Conservation (phyloP, 2,888 invertebrate species). For the Aphidoletes aphidimyza region DNA sequence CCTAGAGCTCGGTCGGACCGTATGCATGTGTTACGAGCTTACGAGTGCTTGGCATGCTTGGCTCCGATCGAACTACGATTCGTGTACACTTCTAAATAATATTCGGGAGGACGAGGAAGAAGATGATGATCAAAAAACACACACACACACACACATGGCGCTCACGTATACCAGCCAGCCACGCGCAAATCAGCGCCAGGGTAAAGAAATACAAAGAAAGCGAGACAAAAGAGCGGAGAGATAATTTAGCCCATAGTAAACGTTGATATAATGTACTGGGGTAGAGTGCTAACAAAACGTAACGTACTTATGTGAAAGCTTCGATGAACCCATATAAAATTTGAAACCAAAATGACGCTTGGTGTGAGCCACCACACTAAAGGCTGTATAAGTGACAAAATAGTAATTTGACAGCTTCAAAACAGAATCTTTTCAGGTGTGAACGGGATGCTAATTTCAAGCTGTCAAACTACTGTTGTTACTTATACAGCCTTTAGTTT, state of each 20-base stretch:
- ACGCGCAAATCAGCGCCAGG: not conserved
- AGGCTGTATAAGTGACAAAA: no score
- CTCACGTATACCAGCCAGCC: not conserved
- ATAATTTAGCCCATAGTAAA: not conserved
- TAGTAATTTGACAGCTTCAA: no score
- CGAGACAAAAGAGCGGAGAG: not conserved
- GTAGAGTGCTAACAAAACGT: no score
- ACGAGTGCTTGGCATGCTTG: not conserved
- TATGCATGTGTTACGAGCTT: not conserved
- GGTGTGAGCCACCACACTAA: no score
- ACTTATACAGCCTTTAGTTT: no score
- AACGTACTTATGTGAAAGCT: no score
- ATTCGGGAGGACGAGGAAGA: not conserved
- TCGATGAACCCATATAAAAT: no score
- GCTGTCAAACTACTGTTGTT: no score
- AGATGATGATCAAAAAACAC: not conserved
- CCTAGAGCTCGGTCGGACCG: not conserved
- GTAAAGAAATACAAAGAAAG: not conserved
- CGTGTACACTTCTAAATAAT: constrained; percentile 9
- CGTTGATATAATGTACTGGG: not conserved
- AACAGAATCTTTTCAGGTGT: no score
- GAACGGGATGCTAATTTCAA: no score
- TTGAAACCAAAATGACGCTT: no score
- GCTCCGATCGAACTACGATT: not conserved
- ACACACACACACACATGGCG: not conserved